These are phyloP conservation scores for Dromius quadrimaculatus DNA, from an alignment of 2,888 invertebrate species.

Conservation along the genomic window DNA sequence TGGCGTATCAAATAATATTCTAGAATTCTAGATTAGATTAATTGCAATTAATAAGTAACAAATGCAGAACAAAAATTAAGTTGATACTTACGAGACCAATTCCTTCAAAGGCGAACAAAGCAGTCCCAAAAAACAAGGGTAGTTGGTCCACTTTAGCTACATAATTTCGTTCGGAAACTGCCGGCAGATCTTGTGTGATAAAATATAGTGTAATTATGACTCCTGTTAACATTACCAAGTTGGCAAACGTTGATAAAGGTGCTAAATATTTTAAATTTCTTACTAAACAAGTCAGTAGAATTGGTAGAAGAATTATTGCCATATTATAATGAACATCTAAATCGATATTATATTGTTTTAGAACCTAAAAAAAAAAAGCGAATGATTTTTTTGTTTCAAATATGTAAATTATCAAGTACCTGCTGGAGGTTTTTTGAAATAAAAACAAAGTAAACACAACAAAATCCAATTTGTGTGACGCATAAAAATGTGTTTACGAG, in stretches of 20 bases:
- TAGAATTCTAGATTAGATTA: no score
- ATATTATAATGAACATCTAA: slow-evolving; percentile 79
- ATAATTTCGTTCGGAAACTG: slow-evolving; percentile 71
- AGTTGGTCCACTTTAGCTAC: slow-evolving; percentile 72
- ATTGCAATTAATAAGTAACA: no score
- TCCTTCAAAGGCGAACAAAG: slow-evolving; percentile 96
- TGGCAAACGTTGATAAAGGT: slow-evolving; percentile 83
- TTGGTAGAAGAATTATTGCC: slow-evolving; percentile 79
- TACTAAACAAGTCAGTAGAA: slow-evolving; percentile 80
- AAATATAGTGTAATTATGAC: slow-evolving; percentile 84
- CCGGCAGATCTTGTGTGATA: slow-evolving; percentile 78
- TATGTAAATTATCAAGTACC: slow-evolving; percentile 66
- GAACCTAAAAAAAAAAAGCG: slow-evolving; percentile 74
- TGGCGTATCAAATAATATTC: no score
- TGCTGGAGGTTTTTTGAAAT: slow-evolving; percentile 87
- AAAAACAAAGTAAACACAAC: slow-evolving; percentile 97
- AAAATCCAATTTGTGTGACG: slow-evolving; percentile 97
- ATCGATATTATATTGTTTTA: slow-evolving; percentile 73
- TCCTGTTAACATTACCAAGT: slow-evolving; percentile 80
- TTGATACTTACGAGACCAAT: slow-evolving; percentile 88
- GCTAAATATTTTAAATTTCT: slow-evolving; percentile 82
- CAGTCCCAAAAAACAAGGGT: slow-evolving; percentile 95
- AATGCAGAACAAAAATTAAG: no score
- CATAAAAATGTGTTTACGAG: slow-evolving; percentile 89
- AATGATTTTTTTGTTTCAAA: slow-evolving; percentile 24